A percentile compares a stretch with the other conserved stretches of the same genome.
These are phyloP conservation scores for Trachythela sp. DNA, from an alignment of 64 coral and sea anemone species.

Conservation along the genomic window DNA sequence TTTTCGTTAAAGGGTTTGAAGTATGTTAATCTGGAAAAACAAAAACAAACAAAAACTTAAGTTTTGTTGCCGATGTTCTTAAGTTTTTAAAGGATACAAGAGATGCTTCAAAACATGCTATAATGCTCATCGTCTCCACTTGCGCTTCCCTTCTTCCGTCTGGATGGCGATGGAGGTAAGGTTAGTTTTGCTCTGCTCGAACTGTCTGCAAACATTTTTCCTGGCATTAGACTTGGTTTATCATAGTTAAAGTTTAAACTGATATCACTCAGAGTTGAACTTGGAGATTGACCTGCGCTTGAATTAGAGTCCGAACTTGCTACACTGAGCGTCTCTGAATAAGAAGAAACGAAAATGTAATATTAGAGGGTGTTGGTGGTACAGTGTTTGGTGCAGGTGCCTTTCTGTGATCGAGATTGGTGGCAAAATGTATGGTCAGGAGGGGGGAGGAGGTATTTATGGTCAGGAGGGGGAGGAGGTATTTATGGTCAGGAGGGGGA, in stretches of 20 bases:
- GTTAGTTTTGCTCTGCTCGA: not conserved
- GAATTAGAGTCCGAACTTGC: not conserved
- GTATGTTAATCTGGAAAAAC: too few relatives aligned
- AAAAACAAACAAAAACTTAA: too few relatives aligned
- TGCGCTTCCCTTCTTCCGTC: not conserved
- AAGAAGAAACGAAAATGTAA: not conserved
- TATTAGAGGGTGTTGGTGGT: not conserved
- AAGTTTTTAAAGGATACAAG: not conserved
- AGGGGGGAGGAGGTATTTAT: not conserved
- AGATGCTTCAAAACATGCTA: not conserved
- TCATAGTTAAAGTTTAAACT: slow-evolving; percentile 20
- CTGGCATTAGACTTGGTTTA: not conserved
- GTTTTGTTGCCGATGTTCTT: too few relatives aligned
- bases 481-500: too few relatives aligned
- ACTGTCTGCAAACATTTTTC: not conserved
- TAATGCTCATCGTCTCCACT: slow-evolving; percentile 7
- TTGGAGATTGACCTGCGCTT: slow-evolving; percentile 13
- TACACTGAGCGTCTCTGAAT: not conserved
- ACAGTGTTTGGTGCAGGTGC: too few relatives aligned
- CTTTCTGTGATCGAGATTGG: too few relatives aligned
- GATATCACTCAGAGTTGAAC: not conserved
- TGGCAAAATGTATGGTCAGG: not conserved
- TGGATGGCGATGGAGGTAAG: not conserved
- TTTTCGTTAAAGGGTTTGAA: too few relatives aligned
- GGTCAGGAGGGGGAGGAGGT: too few relatives aligned